Evolutionary conservation across 2,888 invertebrate species (phyloP).

Genomic region (Mylabris sibirica): DNA sequence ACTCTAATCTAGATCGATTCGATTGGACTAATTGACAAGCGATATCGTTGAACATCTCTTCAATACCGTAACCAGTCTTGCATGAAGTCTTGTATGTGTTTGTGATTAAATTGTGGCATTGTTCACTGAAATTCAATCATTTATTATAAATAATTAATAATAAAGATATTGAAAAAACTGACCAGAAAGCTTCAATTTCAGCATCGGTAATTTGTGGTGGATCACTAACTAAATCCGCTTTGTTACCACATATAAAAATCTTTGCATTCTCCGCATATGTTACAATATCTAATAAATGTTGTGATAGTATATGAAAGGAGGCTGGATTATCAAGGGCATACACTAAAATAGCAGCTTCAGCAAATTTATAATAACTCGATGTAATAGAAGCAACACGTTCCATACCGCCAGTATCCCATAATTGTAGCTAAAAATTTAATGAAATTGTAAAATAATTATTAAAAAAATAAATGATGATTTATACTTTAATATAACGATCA

Average conservation of each 20-base stretch:
- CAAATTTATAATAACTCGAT: slow-evolving; percentile 94
- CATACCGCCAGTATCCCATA: slow-evolving; percentile 98
- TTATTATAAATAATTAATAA: slow-evolving; percentile 11
- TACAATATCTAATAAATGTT: slow-evolving; percentile 91
- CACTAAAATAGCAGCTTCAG: slow-evolving; percentile 91
- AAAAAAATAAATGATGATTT: slow-evolving; percentile 47
- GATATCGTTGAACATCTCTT: slow-evolving; percentile 92
- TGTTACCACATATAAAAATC: slow-evolving; percentile 94
- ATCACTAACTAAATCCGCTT: slow-evolving; percentile 75
- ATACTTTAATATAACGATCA: slow-evolving; percentile 83
- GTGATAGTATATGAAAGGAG: slow-evolving; percentile 90
- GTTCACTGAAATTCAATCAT: slow-evolving; percentile 71
- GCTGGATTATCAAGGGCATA: slow-evolving; percentile 91
- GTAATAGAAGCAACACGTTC: slow-evolving; percentile 95
- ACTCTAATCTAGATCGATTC: slow-evolving; percentile 82
- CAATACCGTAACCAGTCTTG: slow-evolving; percentile 84
- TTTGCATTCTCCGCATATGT: slow-evolving; percentile 95
- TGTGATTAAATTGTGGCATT: slow-evolving; percentile 89
- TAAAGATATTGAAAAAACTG: slow-evolving; percentile 44
- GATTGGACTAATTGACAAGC: slow-evolving; percentile 80
- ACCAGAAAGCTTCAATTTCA: slow-evolving; percentile 90
- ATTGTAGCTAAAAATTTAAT: slow-evolving; percentile 72
- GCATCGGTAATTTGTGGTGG: slow-evolving; percentile 83
- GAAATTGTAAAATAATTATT: slow-evolving; percentile 5
- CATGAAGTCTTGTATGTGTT: slow-evolving; percentile 91